These are phyloP conservation scores for Sebastes steindachneri DNA, from an alignment of 2,797 vertebrate species.

Conservation along the genomic window DNA sequence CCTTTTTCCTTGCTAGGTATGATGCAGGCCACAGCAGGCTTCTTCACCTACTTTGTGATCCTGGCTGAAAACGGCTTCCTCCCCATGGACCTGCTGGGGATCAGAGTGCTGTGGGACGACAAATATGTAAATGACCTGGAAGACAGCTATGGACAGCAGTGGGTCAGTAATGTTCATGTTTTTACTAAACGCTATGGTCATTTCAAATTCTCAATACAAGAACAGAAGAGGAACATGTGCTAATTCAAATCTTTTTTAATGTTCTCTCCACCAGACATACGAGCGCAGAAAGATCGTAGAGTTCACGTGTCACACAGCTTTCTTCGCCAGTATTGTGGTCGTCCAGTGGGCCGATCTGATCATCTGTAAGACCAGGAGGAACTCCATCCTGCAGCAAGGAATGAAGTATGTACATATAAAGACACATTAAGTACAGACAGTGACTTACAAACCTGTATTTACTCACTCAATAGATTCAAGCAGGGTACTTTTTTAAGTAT, in stretches of 20 bases:
- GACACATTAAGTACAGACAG: background rate
- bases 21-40: constrained; percentile 96
- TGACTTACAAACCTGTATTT: background rate
- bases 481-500: background rate
- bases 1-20: constrained; percentile 84
- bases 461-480: background rate
- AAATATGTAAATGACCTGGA: constrained; percentile 90
- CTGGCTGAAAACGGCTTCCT: constrained; percentile 96
- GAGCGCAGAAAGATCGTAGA: constrained; percentile 95
- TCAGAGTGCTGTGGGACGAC: constrained; percentile 92
- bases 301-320: constrained; percentile 96
- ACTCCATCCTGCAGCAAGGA: constrained; percentile 95
- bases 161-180: constrained; percentile 83
- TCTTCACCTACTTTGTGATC: constrained; percentile 98
- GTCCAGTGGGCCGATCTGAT: constrained; percentile 98
- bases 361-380: constrained; percentile 98
- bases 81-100: constrained; percentile 87
- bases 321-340: constrained; percentile 96
- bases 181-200: background rate
- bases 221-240: background rate
- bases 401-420: constrained; percentile 89
- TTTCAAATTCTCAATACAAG: background rate
- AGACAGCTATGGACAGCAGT: constrained; percentile 98
- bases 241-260: background rate
- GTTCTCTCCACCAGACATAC: constrained; percentile 84